Percentiles rank a stretch among this genome's conserved stretches.
phyloP scores from a whole-genome alignment of 2,888 invertebrate genomes.

The Campoplex capitator region DNA sequence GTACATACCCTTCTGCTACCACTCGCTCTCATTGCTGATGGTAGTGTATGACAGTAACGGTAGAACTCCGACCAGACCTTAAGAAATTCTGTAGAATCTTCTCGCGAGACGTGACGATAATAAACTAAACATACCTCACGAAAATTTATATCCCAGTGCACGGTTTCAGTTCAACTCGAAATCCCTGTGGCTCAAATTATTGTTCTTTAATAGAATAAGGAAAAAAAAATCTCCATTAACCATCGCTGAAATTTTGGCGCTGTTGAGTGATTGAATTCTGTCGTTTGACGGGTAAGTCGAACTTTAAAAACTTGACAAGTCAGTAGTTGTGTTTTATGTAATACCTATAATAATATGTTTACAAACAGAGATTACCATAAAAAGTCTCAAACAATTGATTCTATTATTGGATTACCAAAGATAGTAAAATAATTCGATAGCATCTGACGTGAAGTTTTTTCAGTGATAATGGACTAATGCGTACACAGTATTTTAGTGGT shows the following conservation, averaged over 20 bases:
- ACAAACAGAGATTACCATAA: no score
- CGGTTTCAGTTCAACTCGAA: neutral
- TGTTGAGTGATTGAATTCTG: neutral
- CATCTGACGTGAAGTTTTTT: no score
- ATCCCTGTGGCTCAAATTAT: neutral
- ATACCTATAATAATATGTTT: no score
- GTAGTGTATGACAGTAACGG: slow-evolving; percentile 23
- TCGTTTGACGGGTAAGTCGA: neutral
- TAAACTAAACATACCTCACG: slow-evolving; percentile 50
- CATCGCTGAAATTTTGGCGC: neutral
- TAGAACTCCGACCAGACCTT: slow-evolving; percentile 34
- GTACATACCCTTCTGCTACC: slow-evolving; percentile 28
- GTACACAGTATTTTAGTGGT: no score
- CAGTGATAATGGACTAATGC: no score
- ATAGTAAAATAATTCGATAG: no score
- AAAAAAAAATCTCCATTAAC: neutral
- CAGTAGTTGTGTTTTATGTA: neutral
- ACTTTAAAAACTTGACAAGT: neutral
- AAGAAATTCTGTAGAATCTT: slow-evolving; percentile 50
- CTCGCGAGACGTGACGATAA: slow-evolving; percentile 60
- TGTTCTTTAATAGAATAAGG: neutral
- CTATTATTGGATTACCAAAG: no score
- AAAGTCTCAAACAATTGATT: no score
- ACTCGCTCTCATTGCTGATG: slow-evolving; percentile 22
- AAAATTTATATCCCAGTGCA: slow-evolving; percentile 1